phyloP scores from a whole-genome alignment of 2,113 vertebrate genomes.

The Phrynocephalus versicolor region DNA sequence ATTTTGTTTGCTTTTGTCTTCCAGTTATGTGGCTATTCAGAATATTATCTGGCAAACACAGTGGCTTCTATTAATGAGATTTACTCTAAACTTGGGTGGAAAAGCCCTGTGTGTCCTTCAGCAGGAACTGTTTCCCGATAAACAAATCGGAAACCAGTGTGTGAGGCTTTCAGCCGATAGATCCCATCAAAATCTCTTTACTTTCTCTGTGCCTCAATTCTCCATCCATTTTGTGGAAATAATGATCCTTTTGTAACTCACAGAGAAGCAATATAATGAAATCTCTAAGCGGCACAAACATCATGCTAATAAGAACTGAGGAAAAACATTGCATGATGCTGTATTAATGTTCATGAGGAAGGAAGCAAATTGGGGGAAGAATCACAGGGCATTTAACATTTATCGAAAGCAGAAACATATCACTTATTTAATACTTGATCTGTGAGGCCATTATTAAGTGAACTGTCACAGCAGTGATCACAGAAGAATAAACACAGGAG shows the following conservation, averaged over 20 bases:
- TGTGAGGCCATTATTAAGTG: conserved; percentile 56
- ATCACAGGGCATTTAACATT: conserved; percentile 40
- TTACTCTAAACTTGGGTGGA: background rate
- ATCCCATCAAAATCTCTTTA: background rate
- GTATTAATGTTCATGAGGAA: background rate
- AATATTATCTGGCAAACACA: background rate
- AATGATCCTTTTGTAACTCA: conserved; percentile 1
- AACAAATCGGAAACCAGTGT: background rate
- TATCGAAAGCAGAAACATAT: conserved; percentile 18
- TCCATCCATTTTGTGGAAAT: background rate
- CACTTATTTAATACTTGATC: conserved; percentile 53
- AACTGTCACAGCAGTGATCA: conserved; percentile 49
- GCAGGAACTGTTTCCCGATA: background rate
- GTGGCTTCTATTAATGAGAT: background rate
- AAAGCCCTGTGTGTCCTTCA: background rate
- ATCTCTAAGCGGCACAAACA: background rate
- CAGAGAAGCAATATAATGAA: background rate
- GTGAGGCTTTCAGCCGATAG: background rate
- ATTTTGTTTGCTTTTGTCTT: background rate
- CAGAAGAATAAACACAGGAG: background rate
- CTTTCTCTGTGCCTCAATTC: background rate
- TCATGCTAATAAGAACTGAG: background rate
- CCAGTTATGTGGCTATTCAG: background rate
- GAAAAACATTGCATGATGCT: conserved; percentile 1
- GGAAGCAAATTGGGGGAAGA: conserved; percentile 38